Base-by-base conservation (phyloP, 2,888 invertebrate genomes). In the Patella depressa region DNA sequence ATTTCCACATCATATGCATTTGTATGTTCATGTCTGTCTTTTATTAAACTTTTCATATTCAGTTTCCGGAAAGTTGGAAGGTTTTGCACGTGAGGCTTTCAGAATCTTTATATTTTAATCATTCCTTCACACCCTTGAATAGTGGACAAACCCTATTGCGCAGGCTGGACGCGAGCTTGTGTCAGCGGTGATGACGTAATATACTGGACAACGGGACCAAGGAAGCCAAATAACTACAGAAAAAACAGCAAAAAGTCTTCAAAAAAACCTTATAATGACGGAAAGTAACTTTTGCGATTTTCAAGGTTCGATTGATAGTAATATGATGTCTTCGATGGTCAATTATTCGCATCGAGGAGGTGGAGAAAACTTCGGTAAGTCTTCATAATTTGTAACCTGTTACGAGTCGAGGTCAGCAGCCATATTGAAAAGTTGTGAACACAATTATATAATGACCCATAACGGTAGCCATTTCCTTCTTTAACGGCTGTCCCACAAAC, bases 181-280 rank as follows among this genome's bases (percentile, higher is more conserved):
- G 80, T 84, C 83, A 82, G 80, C 70, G 71, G 75, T 73, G 45
- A 83, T 86, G 85, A 86, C 86, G 86, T 86, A 86, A 86, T 69
- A 80, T 80, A 78, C 81, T 65, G 65, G 65, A 65, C 65, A 65
- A 65, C 65, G 65, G 45, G 65, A 24, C 65, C 19, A 65, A 24
- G 65, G 24, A 65, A 65, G 65, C 65, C 24, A 65, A 65, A 65
- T 65, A 65, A 24, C 65, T 19, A 9, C 19, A 65, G 65, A n/a
- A 65, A 65, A 65, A 65, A 65, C 45, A 45, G 45, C 45, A 45
- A 45, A 45, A 45, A 45, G 45, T 24, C 24, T 24, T 65, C 65
- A 24, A 65, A 65, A 65, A 65, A 65, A 24, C 24, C 24, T 19
- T 19, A 65, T 24, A 24, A 65, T 65, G 65, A 65, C 19, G 19